Evolutionary conservation across 2,888 invertebrate species (phyloP), one percentile per base, ranked within the genome.

Genomic region (Girardia tigrina): DNA sequence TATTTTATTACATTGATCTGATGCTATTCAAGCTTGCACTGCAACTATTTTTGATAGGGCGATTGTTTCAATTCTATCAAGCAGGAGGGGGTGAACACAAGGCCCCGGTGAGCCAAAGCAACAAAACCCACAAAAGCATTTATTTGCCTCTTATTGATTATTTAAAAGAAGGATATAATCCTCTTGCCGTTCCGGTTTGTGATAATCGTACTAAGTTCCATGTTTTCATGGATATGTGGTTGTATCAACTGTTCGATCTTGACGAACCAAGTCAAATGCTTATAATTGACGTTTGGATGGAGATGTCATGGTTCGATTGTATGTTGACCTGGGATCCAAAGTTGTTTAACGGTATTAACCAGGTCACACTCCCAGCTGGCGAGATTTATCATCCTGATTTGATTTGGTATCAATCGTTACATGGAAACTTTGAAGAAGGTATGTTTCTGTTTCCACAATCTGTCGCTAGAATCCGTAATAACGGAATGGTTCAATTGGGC

Each of bases 391-490:
- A 76, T 20, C 76, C 76, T 6, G 76, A 76, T 36, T 26, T 76
- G 4, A 77, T 76, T 14, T 76, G 56, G 42, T 76, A 76, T 69
- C 74, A 76, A 69, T 76, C 76, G 0, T 36, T 76, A 14, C 76
- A 76, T 28, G 76, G 76, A n/a, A 76, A 76, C 76, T 76, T 76
- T 76, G 76, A 76, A 26, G 76, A 76, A 26, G 76, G 76, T 14
- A 75, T 76, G 29, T 76, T 76, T 69, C 28, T 76, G 16, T 76
- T 75, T 42, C 56, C 76, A 23, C 69, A 76, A 42, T 76, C 76
- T 56, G 75, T 76, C 1, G 76, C 76, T 4, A 42, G 76, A 28
- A 73, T 76, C 8, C 76, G 76, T 26, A 23, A 29, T 29, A 75
- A 76, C 29, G 76, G 76, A 27, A 42, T 26, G 42, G 75, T 76